These are phyloP conservation scores for Thunnus maccoyii DNA, from an alignment of 2,113 vertebrate species.

Conservation along the genomic window DNA sequence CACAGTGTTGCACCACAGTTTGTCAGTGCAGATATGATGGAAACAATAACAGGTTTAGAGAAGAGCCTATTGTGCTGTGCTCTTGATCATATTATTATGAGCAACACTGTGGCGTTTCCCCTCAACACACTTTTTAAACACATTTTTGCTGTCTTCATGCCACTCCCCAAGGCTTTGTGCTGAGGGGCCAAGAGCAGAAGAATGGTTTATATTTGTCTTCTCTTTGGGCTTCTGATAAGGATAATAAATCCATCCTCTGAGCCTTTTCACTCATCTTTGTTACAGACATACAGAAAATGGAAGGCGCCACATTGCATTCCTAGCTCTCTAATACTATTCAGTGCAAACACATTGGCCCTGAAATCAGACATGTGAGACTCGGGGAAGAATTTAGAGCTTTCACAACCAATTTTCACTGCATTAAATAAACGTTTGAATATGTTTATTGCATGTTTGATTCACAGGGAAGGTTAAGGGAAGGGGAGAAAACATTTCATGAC, in stretches of 20 bases:
- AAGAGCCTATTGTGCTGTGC: constrained; percentile 19
- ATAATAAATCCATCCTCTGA: constrained; percentile 66
- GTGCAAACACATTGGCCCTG: constrained; percentile 31
- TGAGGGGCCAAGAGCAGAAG: constrained; percentile 38
- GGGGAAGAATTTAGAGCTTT: constrained; percentile 12
- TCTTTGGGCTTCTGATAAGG: constrained; percentile 68
- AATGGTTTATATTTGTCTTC: constrained; percentile 71
- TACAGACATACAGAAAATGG: constrained; percentile 43
- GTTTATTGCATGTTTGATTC: constrained; percentile 42
- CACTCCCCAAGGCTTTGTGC: constrained; percentile 51
- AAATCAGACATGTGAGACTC: constrained; percentile 34
- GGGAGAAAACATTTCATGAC: constrained; percentile 40
- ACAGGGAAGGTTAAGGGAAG: constrained; percentile 16
- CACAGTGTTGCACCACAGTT: constrained; percentile 30
- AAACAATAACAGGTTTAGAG: constrained; percentile 51
- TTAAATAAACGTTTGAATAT: constrained; percentile 17
- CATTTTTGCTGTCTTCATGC: constrained; percentile 39
- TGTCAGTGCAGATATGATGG: constrained; percentile 25
- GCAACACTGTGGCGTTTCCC: constrained; percentile 11
- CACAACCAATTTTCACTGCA: constrained; percentile 19
- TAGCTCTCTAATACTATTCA: constrained; percentile 39
- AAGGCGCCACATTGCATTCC: constrained; percentile 41
- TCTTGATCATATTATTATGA: constrained; percentile 38
- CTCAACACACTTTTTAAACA: constrained; percentile 53
- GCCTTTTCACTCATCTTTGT: constrained; percentile 51